Evolutionary conservation across 2,888 invertebrate species (phyloP).

Genomic region (Chelonus formosanus): DNA sequence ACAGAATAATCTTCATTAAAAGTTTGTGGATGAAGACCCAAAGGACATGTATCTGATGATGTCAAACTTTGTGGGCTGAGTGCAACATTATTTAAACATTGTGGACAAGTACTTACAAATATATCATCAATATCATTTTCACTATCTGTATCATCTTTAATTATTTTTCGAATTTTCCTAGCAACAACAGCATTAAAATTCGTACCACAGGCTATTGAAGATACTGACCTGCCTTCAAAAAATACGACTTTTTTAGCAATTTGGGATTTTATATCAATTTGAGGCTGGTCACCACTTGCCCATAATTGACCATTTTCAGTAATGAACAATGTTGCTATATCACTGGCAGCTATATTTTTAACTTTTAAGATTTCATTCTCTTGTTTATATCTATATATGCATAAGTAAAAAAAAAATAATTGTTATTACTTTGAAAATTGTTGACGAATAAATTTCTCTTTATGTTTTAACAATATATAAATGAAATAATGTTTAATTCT

Average conservation of each 20-base stretch:
- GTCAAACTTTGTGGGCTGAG: conserved; percentile 66
- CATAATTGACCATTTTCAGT: conserved; percentile 75
- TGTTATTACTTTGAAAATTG: too few species aligned
- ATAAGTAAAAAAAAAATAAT: conserved; percentile 5
- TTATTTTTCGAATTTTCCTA: conserved; percentile 69
- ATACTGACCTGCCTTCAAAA: conserved; percentile 75
- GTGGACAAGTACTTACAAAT: conserved; percentile 74
- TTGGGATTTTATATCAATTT: conserved; percentile 71
- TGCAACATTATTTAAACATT: conserved; percentile 64
- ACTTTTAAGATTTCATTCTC: conserved; percentile 72
- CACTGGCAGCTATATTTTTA: conserved; percentile 71
- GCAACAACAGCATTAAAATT: conserved; percentile 80
- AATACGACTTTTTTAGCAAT: conserved; percentile 74
- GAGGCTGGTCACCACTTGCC: conserved; percentile 76
- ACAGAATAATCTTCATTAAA: conserved; percentile 69
- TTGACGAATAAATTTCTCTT: too few species aligned
- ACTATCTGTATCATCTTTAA: conserved; percentile 64
- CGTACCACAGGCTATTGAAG: conserved; percentile 77
- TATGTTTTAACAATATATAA: too few species aligned
- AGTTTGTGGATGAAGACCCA: conserved; percentile 71
- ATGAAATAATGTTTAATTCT: too few species aligned
- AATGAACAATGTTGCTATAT: conserved; percentile 72
- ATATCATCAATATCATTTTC: conserved; percentile 74
- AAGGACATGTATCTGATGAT: conserved; percentile 72
- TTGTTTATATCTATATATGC: conserved; percentile 66